Base-by-base conservation (phyloP, 2,888 invertebrate genomes). In the Drosophila birchii region DNA sequence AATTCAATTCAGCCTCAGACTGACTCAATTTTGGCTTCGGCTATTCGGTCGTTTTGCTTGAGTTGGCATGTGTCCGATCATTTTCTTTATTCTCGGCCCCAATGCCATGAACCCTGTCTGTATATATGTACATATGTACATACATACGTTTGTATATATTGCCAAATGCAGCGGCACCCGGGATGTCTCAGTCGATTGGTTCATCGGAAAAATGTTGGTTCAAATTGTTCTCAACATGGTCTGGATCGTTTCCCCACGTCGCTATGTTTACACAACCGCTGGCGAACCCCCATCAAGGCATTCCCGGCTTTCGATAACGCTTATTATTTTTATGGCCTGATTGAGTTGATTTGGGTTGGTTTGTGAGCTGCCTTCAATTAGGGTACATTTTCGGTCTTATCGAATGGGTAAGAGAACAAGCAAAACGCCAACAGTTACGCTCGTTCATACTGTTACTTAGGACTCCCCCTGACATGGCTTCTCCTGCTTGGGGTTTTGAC, bases 291-390 rank as follows among this genome's bases (percentile, higher is more conserved):
- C 12, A 39, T 26, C 55, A 14, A 11, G 29, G 12, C 32, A 9
- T 56, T 41, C 43, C 43, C 29, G 14, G 23, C 14, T 38, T 45
- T 23, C 16, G 34, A 34, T 51, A 49, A 45, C 71, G 69, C 57
- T 55, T 63, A 78, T 70, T 71, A 61, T 63, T 89, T 84, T 84
- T 89, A 89, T 84, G 88, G 88, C 82, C 86, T 85, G 81, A 89
- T 89, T 89, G 86, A 85, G 41, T 59, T 69, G 71, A 78, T 64
- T 75, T 78, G 81, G 72, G 74, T 79, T 78, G 54, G 54, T 18
- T 45, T 51, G 23, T 39, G 36, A 51, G 45, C 78, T 70, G 77
- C 64, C 72, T 75, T 76, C 84, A 78, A 73, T 87, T 59, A 81
- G 81, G 87, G 87, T 87, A 86, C 76, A 59, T 54, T 59, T 81